Percentiles rank a stretch among this genome's conserved stretches.
phyloP scores from a whole-genome alignment of 2,888 invertebrate species.

The Furcula furcula region DNA sequence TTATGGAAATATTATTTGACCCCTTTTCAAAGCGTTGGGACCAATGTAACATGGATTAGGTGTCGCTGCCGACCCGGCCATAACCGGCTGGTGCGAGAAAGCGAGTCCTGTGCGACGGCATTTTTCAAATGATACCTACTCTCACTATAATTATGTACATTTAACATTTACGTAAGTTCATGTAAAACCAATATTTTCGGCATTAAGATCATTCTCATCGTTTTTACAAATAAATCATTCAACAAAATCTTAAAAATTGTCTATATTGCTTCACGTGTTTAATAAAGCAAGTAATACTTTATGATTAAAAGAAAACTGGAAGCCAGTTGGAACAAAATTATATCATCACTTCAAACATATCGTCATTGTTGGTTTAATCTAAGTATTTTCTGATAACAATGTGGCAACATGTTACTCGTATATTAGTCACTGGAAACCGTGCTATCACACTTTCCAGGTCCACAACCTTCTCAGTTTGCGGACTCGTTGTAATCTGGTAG shows the following conservation, averaged over 20 bases:
- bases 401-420: slow-evolving; percentile 18
- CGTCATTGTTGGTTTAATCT: slow-evolving; percentile 24
- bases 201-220: too few relatives aligned
- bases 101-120: slow-evolving; percentile 18
- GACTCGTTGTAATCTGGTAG: too few relatives aligned
- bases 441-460: too few relatives aligned
- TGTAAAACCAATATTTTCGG: slow-evolving; percentile 49
- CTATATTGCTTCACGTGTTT: too few relatives aligned
- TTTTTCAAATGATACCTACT: slow-evolving; percentile 18
- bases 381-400: slow-evolving; percentile 20
- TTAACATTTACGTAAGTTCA: slow-evolving; percentile 30
- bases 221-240: too few relatives aligned
- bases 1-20: slow-evolving; percentile 25
- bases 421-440: too few relatives aligned
- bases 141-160: slow-evolving; percentile 18
- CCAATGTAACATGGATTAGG: slow-evolving; percentile 56
- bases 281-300: too few relatives aligned
- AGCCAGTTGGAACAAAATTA: slow-evolving; percentile 1
- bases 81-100: slow-evolving; percentile 22
- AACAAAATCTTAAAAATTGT: too few relatives aligned
- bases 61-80: slow-evolving; percentile 22
- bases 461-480: too few relatives aligned
- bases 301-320: not conserved
- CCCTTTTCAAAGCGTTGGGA: slow-evolving; percentile 68
- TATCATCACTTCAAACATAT: slow-evolving; percentile 37